Evolutionary conservation across 2,797 vertebrate species (phyloP).

Genomic region (Choloepus didactylus): DNA sequence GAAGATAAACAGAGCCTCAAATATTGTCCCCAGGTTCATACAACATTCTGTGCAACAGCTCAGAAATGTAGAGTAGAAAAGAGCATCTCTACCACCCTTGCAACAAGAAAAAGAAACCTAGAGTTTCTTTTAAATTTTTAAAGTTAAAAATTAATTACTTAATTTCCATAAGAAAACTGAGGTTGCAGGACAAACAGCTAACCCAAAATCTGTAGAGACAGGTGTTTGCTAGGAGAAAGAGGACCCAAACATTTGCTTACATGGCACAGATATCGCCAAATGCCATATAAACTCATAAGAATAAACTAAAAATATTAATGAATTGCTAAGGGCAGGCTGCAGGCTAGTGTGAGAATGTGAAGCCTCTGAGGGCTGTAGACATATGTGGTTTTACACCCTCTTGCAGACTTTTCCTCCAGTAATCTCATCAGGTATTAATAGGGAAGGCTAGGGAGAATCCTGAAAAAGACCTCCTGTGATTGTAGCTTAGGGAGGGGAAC

Average conservation of each 20-base stretch:
- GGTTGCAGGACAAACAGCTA: constrained; percentile 29
- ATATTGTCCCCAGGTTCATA: constrained; percentile 33
- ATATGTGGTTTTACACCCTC: background rate
- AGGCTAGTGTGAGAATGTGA: constrained; percentile 17
- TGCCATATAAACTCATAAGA: constrained; percentile 46
- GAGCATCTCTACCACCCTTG: background rate
- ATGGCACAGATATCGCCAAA: constrained; percentile 13
- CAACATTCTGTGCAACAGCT: background rate
- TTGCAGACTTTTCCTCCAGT: constrained; percentile 28
- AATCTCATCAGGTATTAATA: constrained; percentile 14
- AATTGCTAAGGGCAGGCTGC: constrained; percentile 24
- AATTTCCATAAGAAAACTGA: constrained; percentile 30
- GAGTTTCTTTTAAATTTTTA: background rate
- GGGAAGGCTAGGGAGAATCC: constrained; percentile 34
- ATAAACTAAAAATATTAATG: constrained; percentile 29
- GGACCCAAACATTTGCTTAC: background rate
- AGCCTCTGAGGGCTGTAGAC: background rate
- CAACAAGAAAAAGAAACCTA: background rate
- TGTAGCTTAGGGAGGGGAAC: background rate
- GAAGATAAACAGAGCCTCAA: constrained; percentile 73
- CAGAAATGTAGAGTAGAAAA: constrained; percentile 49
- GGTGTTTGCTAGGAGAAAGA: background rate
- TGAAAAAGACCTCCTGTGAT: constrained; percentile 2
- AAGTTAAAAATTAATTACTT: constrained; percentile 35
- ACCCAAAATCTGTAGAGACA: constrained; percentile 38